phyloP scores from a whole-genome alignment of 2,797 vertebrate genomes.

The Vipera ursinii region DNA sequence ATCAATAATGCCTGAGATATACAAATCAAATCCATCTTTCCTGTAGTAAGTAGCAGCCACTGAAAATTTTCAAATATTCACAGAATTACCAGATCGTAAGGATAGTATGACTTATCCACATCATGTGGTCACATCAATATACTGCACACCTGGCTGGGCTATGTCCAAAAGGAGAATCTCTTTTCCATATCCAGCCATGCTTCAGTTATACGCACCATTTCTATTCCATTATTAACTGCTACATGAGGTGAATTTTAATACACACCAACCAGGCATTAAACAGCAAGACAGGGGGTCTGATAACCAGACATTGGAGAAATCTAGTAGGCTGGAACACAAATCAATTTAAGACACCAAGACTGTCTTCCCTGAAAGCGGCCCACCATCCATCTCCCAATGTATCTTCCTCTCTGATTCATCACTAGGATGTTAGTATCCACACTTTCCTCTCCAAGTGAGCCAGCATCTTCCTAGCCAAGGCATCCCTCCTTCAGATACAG shows the following conservation, averaged over 20 bases:
- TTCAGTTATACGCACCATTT: not conserved
- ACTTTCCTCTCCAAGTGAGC: not conserved
- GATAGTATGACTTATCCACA: not conserved
- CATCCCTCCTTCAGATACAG: not conserved
- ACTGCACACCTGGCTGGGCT: not conserved
- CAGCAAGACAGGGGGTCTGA: not conserved
- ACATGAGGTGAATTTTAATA: not conserved
- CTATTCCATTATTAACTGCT: not conserved
- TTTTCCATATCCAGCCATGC: not conserved
- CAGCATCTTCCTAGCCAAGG: not conserved
- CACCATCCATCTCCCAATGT: not conserved
- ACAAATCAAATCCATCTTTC: not conserved
- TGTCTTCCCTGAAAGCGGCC: not conserved
- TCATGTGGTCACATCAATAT: not conserved
- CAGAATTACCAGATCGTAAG: not conserved
- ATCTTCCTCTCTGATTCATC: not conserved
- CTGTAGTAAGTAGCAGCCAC: not conserved
- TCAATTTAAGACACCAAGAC: not conserved
- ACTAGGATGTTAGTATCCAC: not conserved
- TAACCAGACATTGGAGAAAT: not conserved
- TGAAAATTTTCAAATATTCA: not conserved
- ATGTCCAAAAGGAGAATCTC: not conserved
- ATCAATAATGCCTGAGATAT: not conserved
- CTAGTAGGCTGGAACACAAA: not conserved
- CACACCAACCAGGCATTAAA: not conserved